Evolutionary conservation across 2,113 vertebrate genomes (phyloP), one percentile per base, ranked within the genome.

Genomic region (Eudyptes chrysolophus): DNA sequence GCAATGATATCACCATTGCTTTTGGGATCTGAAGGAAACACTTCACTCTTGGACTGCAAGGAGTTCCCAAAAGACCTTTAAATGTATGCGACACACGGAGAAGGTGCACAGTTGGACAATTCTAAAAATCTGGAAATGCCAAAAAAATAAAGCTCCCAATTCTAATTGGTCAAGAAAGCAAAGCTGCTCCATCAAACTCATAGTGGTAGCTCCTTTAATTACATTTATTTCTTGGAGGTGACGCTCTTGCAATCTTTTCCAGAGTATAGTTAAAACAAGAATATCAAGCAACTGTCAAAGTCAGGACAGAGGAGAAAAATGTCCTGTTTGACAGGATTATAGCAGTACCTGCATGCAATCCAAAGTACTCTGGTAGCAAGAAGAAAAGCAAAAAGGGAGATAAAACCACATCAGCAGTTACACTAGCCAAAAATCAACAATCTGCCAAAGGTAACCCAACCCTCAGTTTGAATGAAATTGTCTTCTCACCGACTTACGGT

Each of bases 301-400:
- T 27, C 90, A 93, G 92, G 70, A 91, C 78, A 94, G 40, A 92
- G 62, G 40, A 70, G 64, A 10, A 69, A 87, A 52, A 70, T 2
- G 38, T 32, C 64, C 84, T 48, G 48, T 77, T 95, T 88, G 40
- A 87, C 90, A 95, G 72, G 46, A 86, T 90, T 51, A 89, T 79
- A 81, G 87, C 30, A 96, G 87, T 99, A 99, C 99, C 99, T 99
- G 99, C 99, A 99, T 99, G 98, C 99, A 99, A 98, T 99, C 99
- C 99, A 99, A 98, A 97, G 99, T 99, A 97, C 97, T 99, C 99
- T 99, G 98, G 96, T 96, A 97, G 98, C 90, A 97, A 96, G 94
- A 95, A 97, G 94, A 95, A 97, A 96, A 98, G 87, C 65, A 98
- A 81, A 96, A 38, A 94, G 54, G 97, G 62, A 81, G 82, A 64